Conservation (phyloP, 1,140 invertebrate species). For the Hyles vespertilio region DNA sequence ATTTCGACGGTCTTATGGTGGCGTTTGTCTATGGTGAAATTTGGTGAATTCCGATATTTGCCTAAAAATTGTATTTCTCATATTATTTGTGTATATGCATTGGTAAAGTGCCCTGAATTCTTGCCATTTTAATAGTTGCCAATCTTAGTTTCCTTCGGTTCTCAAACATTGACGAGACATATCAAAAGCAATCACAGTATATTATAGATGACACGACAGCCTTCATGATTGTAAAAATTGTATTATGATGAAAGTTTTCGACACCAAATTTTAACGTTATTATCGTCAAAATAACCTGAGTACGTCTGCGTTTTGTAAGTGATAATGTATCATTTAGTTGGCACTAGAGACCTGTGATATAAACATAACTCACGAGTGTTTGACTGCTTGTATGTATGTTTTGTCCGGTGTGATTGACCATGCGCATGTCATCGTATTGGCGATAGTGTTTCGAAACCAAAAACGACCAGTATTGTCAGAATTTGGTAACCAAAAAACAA, state of each 20-base stretch:
- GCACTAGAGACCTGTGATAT: conserved; percentile 73
- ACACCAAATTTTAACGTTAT: conserved; percentile 24
- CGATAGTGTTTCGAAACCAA: conserved; percentile 41
- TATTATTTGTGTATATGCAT: conserved; percentile 59
- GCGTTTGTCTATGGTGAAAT: conserved; percentile 37
- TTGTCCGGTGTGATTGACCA: conserved; percentile 41
- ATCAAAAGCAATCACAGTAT: conserved; percentile 58
- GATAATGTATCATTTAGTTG: conserved; percentile 56
- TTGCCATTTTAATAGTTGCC: conserved; percentile 53
- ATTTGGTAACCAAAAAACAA: conserved; percentile 61
- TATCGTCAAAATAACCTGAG: conserved; percentile 14
- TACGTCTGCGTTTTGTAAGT: conserved; percentile 24
- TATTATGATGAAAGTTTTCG: conserved; percentile 12
- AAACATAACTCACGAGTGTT: conserved; percentile 60
- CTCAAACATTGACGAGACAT: conserved; percentile 56
- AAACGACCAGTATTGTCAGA: conserved; percentile 68
- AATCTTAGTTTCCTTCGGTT: conserved; percentile 9
- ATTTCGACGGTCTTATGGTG: conserved; percentile 65
- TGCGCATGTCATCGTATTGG: background rate
- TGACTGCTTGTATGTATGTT: conserved; percentile 60
- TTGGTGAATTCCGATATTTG: conserved; percentile 47
- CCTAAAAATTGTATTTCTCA: conserved; percentile 59
- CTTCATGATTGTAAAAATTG: background rate
- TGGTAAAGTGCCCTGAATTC: conserved; percentile 52
- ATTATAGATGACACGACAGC: conserved; percentile 13